A percentile compares a stretch with the other conserved stretches of the same genome.
phyloP scores from a whole-genome alignment of 2,113 vertebrate genomes.

The Nipponia nippon region DNA sequence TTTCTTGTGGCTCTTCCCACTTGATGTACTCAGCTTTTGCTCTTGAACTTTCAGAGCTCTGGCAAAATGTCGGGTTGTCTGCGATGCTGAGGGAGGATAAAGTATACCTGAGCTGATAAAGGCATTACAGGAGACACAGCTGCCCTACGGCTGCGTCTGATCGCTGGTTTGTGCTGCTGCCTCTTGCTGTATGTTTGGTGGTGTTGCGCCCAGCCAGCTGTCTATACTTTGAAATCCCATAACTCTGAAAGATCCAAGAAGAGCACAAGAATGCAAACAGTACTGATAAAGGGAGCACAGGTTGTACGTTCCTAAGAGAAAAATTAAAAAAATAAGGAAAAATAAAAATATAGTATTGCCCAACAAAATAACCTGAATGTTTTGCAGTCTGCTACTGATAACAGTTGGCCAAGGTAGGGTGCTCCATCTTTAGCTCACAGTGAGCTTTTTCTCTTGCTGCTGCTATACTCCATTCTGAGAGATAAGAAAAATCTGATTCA shows the following conservation, averaged over 20 bases:
- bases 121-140: neutral
- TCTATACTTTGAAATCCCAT: neutral
- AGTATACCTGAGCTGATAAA: neutral
- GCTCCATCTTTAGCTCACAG: neutral
- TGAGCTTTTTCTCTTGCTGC: neutral
- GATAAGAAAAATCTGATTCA: neutral
- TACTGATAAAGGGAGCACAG: neutral
- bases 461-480: neutral
- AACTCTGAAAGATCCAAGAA: neutral
- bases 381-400: neutral
- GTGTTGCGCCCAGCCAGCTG: neutral
- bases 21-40: neutral
- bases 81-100: neutral
- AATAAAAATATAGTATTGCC: neutral
- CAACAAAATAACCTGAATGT: neutral
- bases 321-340: neutral
- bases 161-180: neutral
- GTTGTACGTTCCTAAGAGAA: neutral
- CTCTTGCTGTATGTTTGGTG: neutral
- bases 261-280: neutral
- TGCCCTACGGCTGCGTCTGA: accelerated
- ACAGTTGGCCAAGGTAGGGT: neutral
- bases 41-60: neutral
- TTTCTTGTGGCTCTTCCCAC: neutral
- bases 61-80: neutral